Evolutionary conservation across 2,888 invertebrate genomes (phyloP), one percentile per base, ranked within the genome.

Genomic region (Drosophila quasianomalipes): DNA sequence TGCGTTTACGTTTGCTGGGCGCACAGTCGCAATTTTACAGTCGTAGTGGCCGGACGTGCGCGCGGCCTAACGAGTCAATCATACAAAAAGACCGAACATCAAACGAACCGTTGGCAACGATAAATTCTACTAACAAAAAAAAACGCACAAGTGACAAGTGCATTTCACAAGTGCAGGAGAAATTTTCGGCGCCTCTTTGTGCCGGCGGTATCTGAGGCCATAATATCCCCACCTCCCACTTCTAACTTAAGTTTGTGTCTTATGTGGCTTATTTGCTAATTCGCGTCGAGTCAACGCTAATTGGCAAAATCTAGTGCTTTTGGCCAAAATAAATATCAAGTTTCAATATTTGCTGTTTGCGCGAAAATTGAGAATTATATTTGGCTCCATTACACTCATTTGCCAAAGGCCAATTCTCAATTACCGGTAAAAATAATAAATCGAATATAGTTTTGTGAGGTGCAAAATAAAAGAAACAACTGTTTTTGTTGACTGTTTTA

Each of bases 21-120:
- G 78, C 70, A 72, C 86, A 85, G 87, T 90, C 89, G 89, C 87
- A 81, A 90, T 86, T 84, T 82, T 83, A 75, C 79, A 75, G 76
- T 90, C 89, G 89, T 62, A 76, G 74, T 28, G 79, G 76, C 64
- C 77, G 76, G 81, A 88, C 90, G 90, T 80, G 74, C 83, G 85
- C 71, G 80, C 83, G 82, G 71, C 70, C 73, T 75, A 79, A 79
- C 74, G 79, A 82, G 69, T 64, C 61, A 69, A 57, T 55, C 51
- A 62, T 22, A 3, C 44, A 61, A 51, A 39, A 52, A 49, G 53
- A 65, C 60, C 68, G 67, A 76, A 69, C 61, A 57, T 71, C 60
- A 57, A 72, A 55, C 70, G 53, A 78, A 64, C 75, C 82, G 81
- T 88, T 88, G 82, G 61, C 60, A 70, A 61, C 81, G 74, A 81